Conservation (phyloP, 2,888 invertebrate genomes). For the Pristionchus japonicus region DNA sequence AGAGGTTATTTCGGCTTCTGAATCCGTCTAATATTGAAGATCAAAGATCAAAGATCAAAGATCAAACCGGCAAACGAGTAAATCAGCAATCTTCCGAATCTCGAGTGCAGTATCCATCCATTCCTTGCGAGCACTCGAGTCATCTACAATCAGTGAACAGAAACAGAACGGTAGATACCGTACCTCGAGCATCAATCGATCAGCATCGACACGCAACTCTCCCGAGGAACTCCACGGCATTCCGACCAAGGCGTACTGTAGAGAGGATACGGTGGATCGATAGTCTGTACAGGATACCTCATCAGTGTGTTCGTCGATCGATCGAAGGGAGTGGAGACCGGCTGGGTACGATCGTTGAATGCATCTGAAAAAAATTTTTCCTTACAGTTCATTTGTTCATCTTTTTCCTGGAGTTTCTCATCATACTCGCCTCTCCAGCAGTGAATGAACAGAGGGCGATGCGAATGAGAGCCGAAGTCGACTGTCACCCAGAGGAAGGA, state of each 20-base stretch:
- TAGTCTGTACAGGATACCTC: neutral
- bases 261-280: neutral
- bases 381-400: neutral
- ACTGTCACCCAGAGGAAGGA: slow-evolving; percentile 12
- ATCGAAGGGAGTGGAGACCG: neutral
- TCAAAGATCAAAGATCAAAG: too few species aligned
- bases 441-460: neutral
- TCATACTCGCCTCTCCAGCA: neutral
- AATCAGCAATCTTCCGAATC: slow-evolving; percentile 4
- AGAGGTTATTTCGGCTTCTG: neutral
- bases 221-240: slow-evolving; percentile 25
- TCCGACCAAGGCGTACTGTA: slow-evolving; percentile 3
- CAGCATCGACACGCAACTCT: neutral
- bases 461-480: slow-evolving; percentile 8
- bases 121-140: neutral
- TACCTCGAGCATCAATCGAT: slow-evolving; percentile 34
- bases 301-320: slow-evolving; percentile 21
- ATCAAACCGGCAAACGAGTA: slow-evolving; percentile 7
- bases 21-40: neutral
- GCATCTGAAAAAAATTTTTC: neutral
- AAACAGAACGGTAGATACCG: neutral
- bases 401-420: neutral
- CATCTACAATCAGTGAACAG: neutral
- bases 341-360: slow-evolving; percentile 8
- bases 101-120: slow-evolving; percentile 10